Base-by-base conservation (phyloP, 2,797 vertebrate genomes). In the Oreochromis mossambicus region DNA sequence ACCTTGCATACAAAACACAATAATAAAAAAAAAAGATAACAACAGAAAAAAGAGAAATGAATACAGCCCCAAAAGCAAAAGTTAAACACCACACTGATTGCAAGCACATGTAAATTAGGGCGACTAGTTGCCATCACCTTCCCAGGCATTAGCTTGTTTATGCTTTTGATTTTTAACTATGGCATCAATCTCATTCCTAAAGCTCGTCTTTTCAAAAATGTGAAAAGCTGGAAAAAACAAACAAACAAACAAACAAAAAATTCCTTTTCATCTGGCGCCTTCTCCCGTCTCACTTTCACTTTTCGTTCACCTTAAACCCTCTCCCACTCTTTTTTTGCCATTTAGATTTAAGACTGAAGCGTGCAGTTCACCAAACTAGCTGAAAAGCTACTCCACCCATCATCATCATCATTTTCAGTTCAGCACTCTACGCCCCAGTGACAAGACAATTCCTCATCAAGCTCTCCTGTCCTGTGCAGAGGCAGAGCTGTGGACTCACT, bases 331-430 rank as follows among this genome's bases (percentile, higher is more conserved):
- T 17, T 38, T 38, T 55, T 78, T 87, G 84, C 85, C 82, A 52
- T 84, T 88, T 87, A 68, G 15, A 88, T 92, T 92, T 90, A 94
- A 95, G 92, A 94, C 92, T 90, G 36, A 90, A 85, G 84, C 78
- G 56, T 77, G 48, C 75, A 50, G 29, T 86, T 91, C 86, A 82
- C 66, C 83, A 85, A 88, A 85, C 77, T 50, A 87, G 91, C 83
- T 76, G 82, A 79, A 85, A 90, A 88, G 84, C 88, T 76, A n/a
- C 78, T 84, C 77, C 86, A 63, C 77, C 78, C 83, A 61, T 61
- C 5, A 41, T 63, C 6, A 32, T 29, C 6, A 32, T 29, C 79
- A 70, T 54, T 77, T 89, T 84, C 77, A 87, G 82, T 82, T 86
- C 77, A 82, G 68, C 34, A 26, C 50, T 81, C 79, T 84, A 79